Evolutionary conservation across 2,797 vertebrate species (phyloP), one percentile per base, ranked within the genome.

Genomic region (Sparus aurata): DNA sequence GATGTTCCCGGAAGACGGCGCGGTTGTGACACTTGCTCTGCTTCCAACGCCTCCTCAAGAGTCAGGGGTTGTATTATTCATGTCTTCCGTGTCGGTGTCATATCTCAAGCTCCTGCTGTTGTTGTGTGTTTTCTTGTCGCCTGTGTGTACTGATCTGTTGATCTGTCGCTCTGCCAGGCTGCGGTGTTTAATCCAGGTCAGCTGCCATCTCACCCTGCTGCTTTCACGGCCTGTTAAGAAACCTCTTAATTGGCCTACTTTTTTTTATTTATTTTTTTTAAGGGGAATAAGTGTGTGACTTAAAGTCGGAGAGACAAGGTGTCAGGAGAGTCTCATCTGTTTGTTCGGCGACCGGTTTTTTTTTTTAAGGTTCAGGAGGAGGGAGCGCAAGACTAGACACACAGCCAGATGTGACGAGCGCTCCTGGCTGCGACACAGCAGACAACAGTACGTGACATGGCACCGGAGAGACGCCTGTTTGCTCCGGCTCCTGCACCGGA

Each of bases 101-200:
- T 83, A 83, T 80, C 70, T 80, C 73, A 5, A 54, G 61, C 84
- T 77, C 72, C 75, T 16, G 57, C 65, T 85, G 67, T 69, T 67
- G 84, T 80, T 83, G 78, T 77, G 80, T 85, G 85, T 64, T 79
- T 81, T 55, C 73, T 83, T 80, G 83, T 84, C 64, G 55, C 68
- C 73, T 63, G 62, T 23, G 78, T 75, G 85, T 74, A 49, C 75
- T 70, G 78, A 89, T 85, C 81, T 66, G 82, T 89, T 81, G 73
- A 85, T 83, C 73, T 90, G 84, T 86, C 59, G 50, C 77, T 80
- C 63, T 55, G 80, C 77, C 85, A 90, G 83, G 77, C 81, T 77
- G 83, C 17, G 6, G 77, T 69, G 83, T 87, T 89, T 87, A 88
- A 93, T 92, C 85, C 89, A 90, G 88, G 88, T 92, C 87, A 90